phyloP scores from a whole-genome alignment of 2,797 vertebrate genomes.

The Micromesistius poutassou region DNA sequence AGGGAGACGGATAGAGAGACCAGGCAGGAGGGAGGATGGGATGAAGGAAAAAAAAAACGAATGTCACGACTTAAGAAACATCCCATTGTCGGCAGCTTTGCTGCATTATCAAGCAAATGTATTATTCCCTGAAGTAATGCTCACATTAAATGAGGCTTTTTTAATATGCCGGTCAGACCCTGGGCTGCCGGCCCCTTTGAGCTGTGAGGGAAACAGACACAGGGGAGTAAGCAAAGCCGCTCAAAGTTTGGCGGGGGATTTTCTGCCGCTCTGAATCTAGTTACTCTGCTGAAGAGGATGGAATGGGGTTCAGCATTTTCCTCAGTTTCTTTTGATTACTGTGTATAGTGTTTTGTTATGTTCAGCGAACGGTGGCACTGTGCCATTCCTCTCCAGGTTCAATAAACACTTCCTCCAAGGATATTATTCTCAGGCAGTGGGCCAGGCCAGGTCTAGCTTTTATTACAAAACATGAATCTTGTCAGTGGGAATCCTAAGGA shows the following conservation, averaged over 20 bases:
- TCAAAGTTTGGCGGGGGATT: slow-evolving; percentile 53
- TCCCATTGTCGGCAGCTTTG: slow-evolving; percentile 60
- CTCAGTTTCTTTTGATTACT: slow-evolving; percentile 46
- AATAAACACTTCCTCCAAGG: slow-evolving; percentile 66
- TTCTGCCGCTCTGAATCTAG: slow-evolving; percentile 53
- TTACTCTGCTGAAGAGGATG: slow-evolving; percentile 41
- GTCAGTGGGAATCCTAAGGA: slow-evolving; percentile 57
- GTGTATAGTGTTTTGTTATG: slow-evolving; percentile 54
- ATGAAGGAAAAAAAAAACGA: slow-evolving; percentile 21
- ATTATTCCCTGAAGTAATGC: slow-evolving; percentile 66
- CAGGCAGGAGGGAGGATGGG: slow-evolving; percentile 35
- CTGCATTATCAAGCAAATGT: slow-evolving; percentile 70
- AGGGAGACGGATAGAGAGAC: slow-evolving; percentile 27
- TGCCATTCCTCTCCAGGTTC: slow-evolving; percentile 56
- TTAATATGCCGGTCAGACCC: slow-evolving; percentile 67
- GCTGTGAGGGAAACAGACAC: slow-evolving; percentile 52
- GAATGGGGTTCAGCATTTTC: slow-evolving; percentile 43
- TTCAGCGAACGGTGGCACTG: slow-evolving; percentile 49
- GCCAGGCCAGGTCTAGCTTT: slow-evolving; percentile 60
- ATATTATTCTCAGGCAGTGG: slow-evolving; percentile 62
- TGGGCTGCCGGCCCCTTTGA: slow-evolving; percentile 49
- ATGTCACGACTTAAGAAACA: slow-evolving; percentile 40
- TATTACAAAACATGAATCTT: slow-evolving; percentile 74
- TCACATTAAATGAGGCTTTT: slow-evolving; percentile 66
- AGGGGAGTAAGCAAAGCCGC: slow-evolving; percentile 52